Conservation (phyloP, 2,888 invertebrate genomes). For the Ophion ventricosus region DNA sequence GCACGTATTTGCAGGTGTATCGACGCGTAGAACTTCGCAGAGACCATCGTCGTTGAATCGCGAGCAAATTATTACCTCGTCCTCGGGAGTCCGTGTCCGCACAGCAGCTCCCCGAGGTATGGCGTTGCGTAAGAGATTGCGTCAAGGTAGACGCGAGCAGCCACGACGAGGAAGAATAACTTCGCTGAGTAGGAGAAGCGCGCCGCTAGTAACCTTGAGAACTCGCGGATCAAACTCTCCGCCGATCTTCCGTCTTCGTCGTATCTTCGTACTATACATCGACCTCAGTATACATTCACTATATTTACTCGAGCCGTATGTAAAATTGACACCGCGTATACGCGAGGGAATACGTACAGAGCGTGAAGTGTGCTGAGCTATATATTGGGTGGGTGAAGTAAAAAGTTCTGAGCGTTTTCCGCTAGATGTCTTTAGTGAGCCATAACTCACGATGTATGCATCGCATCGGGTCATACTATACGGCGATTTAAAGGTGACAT, state of each 20-base stretch:
- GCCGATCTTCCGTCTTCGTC: conserved; percentile 46
- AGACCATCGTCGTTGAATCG: conserved; percentile 28
- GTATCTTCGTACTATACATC: conserved; percentile 29
- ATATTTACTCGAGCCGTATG: neutral
- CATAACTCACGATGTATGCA: too few relatives aligned
- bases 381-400: too few relatives aligned
- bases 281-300: conserved; percentile 10
- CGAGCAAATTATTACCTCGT: conserved; percentile 37
- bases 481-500: too few relatives aligned
- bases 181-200: conserved; percentile 35
- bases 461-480: too few relatives aligned
- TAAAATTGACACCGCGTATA: neutral
- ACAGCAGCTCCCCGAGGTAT: conserved; percentile 54
- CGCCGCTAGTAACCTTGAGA: conserved; percentile 72
- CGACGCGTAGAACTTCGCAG: neutral
- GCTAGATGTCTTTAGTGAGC: too few relatives aligned
- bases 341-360: too few relatives aligned
- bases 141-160: conserved; percentile 49
- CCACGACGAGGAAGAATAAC: conserved; percentile 35
- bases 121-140: conserved; percentile 72
- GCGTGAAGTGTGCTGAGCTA: too few relatives aligned
- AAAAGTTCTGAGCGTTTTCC: too few relatives aligned
- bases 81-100: conserved; percentile 25
- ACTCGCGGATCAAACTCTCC: conserved; percentile 60
- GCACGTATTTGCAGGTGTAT: neutral